Evolutionary conservation across 2,113 vertebrate genomes (phyloP).

Genomic region (Corvus cornix): DNA sequence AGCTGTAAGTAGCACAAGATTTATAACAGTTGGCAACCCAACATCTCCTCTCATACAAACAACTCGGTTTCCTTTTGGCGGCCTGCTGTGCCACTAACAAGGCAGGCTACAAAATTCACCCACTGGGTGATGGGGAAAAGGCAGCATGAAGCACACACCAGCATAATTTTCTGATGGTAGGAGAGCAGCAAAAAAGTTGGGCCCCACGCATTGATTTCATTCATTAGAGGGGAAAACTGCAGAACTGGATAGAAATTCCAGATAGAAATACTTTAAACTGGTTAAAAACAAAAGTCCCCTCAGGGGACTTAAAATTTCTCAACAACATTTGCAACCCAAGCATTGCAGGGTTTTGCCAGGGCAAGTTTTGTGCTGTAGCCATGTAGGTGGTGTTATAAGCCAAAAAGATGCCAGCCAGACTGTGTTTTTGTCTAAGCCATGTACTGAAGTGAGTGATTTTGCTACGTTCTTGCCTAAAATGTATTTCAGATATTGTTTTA

Average conservation of each 20-base stretch:
- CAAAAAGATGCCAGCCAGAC: background rate
- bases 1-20: conserved; percentile 48
- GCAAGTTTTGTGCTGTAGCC: background rate
- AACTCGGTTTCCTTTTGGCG: conserved; percentile 27
- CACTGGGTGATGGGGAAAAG: conserved; percentile 31
- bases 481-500: background rate
- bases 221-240: conserved; percentile 9
- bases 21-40: conserved; percentile 61
- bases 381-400: background rate
- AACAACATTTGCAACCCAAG: background rate
- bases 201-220: rapidly evolving
- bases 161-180: background rate
- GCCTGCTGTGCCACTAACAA: conserved; percentile 59
- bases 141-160: background rate
- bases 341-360: background rate
- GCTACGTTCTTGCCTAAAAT: background rate
- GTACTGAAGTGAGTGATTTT: background rate
- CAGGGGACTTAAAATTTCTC: background rate
- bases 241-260: background rate
- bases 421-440: background rate
- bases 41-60: conserved; percentile 46
- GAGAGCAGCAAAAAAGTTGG: background rate
- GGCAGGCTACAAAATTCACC: conserved; percentile 44
- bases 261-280: background rate
- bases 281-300: background rate